phyloP scores from a whole-genome alignment of 2,888 invertebrate species.

The Campoplex capitator region DNA sequence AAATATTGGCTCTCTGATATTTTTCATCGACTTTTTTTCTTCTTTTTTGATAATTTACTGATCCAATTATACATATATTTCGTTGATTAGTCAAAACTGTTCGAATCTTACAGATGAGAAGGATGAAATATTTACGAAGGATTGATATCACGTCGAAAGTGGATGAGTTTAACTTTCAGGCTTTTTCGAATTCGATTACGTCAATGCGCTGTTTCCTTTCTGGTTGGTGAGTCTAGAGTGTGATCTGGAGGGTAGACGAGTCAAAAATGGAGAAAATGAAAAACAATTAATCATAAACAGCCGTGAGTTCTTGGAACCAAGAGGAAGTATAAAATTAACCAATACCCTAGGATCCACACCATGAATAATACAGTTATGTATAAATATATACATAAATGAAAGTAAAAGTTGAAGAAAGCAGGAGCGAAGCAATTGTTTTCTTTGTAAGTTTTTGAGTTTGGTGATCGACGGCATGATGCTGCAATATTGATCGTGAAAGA shows the following conservation, averaged over 20 bases:
- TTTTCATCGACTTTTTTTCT: neutral
- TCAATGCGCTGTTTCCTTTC: neutral
- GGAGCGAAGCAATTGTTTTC: slow-evolving; percentile 41
- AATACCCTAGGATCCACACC: slow-evolving; percentile 71
- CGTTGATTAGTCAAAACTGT: neutral
- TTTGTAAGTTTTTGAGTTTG: slow-evolving; percentile 61
- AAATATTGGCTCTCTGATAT: neutral
- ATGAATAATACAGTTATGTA: neutral
- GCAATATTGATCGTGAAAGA: slow-evolving; percentile 72
- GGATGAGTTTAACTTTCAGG: neutral
- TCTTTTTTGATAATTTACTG: neutral
- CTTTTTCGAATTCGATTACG: neutral
- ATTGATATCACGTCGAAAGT: neutral
- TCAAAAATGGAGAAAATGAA: slow-evolving; percentile 16
- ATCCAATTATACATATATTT: no score
- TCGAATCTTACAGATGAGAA: neutral
- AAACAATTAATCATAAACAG: slow-evolving; percentile 66
- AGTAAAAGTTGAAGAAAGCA: slow-evolving; percentile 15
- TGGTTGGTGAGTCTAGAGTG: slow-evolving; percentile 11
- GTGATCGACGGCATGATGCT: slow-evolving; percentile 75
- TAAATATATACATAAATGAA: slow-evolving; percentile 5
- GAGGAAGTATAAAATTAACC: slow-evolving; percentile 79
- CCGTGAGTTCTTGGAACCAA: slow-evolving; percentile 73
- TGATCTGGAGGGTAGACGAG: neutral
- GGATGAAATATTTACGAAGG: neutral